Evolutionary conservation across 2,888 invertebrate species (phyloP), one percentile per base, ranked within the genome.

Genomic region (Physocephala rufipes): DNA sequence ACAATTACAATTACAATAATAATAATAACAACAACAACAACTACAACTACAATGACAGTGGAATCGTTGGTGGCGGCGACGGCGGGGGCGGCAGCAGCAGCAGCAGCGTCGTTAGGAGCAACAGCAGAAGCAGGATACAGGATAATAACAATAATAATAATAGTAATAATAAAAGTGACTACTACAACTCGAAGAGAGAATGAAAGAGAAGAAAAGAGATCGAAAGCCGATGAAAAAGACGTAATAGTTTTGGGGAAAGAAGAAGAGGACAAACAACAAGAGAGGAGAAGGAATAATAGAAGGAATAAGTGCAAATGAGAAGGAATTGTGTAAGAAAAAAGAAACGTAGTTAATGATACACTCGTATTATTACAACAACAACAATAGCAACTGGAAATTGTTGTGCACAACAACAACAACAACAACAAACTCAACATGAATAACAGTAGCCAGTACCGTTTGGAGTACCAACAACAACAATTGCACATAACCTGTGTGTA

Each of bases 1-100:
- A 84, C 74, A 82, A 85, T 77, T 81, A 84, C 79, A 76, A 78
- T 74, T 77, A 83, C 75, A 79, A 77, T 74, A 75, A 78, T 67
- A 78, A 79, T 70, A 79, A 78, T 74, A 78, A 77, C 74, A 78
- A 79, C 74, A 75, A 76, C 58, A 71, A 73, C 19, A 69, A 77
- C 75, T 80, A 74, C 76, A 80, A 76, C 73, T 76, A 74, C 71
- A 78, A 69, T 68, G 76, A 61, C 75, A 36, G 62, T 64, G 61
- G 49, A 59, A 67, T 65, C 21, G 59, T 24, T 21, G 64, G 45
- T 45, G 59, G 59, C 45, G 66, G 73, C 74, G 75, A 71, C 69
- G 75, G 73, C 26, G 49, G 9, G 16, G 49, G 26, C 49, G 24
- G 19, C 24, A 24, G 65, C 55, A 64, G n/a, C 30, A 49, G 4